phyloP scores from a whole-genome alignment of 2,113 vertebrate genomes.

The Blennius ocellaris region DNA sequence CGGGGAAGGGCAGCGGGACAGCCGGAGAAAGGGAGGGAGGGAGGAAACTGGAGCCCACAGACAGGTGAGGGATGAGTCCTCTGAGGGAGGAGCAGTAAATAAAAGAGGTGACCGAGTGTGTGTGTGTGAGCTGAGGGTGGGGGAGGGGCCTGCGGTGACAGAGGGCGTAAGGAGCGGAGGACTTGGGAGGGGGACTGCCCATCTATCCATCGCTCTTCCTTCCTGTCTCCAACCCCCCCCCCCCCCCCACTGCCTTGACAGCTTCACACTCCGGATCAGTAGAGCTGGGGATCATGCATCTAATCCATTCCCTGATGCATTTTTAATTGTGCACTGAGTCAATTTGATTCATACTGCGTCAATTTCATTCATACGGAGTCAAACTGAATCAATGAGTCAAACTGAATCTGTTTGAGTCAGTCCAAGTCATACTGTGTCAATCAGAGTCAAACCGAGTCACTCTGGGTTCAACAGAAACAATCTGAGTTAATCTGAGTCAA shows the following conservation, averaged over 20 bases:
- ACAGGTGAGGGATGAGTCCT: slow-evolving; percentile 88
- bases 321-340: slow-evolving; percentile 77
- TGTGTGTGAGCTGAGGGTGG: slow-evolving; percentile 8
- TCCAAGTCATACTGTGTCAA: no score
- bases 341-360: no score
- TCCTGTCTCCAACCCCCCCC: slow-evolving; percentile 24
- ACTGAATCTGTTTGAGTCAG: no score
- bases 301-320: slow-evolving; percentile 83
- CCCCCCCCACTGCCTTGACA: slow-evolving; percentile 64
- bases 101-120: slow-evolving; percentile 77
- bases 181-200: slow-evolving; percentile 18
- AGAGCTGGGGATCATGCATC: slow-evolving; percentile 73
- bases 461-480: no score
- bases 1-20: slow-evolving; percentile 7
- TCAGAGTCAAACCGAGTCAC: no score
- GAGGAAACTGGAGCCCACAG: slow-evolving; percentile 83
- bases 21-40: neutral
- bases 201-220: slow-evolving; percentile 28
- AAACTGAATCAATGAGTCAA: no score
- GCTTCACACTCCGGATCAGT: slow-evolving; percentile 80
- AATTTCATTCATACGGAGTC: no score
- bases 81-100: slow-evolving; percentile 82
- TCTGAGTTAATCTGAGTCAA: no score
- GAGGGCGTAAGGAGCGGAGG: slow-evolving; percentile 1
- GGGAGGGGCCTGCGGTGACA: slow-evolving; percentile 20